phyloP scores from a whole-genome alignment of 2,797 vertebrate species.

The Sebastes diploproa region DNA sequence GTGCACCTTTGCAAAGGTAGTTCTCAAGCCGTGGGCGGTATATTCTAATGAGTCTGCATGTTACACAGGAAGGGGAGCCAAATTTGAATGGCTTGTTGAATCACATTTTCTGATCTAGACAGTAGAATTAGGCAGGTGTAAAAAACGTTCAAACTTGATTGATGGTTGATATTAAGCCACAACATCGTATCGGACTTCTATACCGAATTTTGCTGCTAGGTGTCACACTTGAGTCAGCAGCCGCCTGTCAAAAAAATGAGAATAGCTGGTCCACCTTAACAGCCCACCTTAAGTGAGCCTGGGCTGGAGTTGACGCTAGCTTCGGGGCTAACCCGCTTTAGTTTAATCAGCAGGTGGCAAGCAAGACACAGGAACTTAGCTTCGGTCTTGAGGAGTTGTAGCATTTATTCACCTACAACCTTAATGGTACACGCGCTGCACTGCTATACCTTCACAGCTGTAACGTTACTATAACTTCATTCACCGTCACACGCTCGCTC shows the following conservation, averaged over 20 bases:
- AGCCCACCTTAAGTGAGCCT: too few relatives aligned
- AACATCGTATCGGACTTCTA: not conserved
- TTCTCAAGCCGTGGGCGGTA: not conserved
- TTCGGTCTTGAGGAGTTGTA: too few relatives aligned
- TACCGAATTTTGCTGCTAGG: not conserved
- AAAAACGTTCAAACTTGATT: not conserved
- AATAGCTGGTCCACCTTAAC: not conserved
- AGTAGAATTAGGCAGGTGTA: not conserved
- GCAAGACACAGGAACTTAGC: too few relatives aligned
- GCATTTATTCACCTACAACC: too few relatives aligned
- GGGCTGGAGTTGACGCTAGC: too few relatives aligned
- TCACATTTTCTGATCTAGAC: not conserved
- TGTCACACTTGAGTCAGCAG: fast-evolving
- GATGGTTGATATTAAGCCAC: not conserved
- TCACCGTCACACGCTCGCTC: too few relatives aligned
- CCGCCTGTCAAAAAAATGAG: not conserved
- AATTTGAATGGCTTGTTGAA: too few relatives aligned
- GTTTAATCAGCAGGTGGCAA: too few relatives aligned
- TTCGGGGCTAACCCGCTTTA: too few relatives aligned
- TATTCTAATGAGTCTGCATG: not conserved
- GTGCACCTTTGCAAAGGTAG: not conserved
- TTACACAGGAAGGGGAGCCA: not conserved
- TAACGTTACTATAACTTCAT: too few relatives aligned
- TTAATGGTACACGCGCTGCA: too few relatives aligned
- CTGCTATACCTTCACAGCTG: too few relatives aligned